Conservation (phyloP, 1,140 invertebrate species). For the Drosophila seguyi region DNA sequence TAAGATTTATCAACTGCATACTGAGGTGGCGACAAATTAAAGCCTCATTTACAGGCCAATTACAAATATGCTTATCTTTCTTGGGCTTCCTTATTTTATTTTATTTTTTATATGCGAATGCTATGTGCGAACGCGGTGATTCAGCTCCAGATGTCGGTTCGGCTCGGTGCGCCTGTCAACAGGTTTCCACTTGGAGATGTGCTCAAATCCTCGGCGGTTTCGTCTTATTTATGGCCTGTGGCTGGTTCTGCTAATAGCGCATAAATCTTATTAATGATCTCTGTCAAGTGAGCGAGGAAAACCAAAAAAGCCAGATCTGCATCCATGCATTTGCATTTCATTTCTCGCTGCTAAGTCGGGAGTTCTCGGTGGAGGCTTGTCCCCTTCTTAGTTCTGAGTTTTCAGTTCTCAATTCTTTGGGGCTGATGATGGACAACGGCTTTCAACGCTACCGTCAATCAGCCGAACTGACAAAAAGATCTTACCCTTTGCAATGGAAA, state of each 20-base stretch:
- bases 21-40: constrained; percentile 20
- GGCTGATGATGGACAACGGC: constrained; percentile 68
- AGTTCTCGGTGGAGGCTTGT: constrained; percentile 9
- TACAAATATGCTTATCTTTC: constrained; percentile 36
- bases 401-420: constrained; percentile 24
- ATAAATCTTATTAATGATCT: constrained; percentile 85
- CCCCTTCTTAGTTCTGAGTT: constrained; percentile 2
- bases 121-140: constrained; percentile 3
- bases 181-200: constrained; percentile 54
- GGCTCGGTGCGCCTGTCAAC: constrained; percentile 40
- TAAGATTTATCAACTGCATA: not conserved
- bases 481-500: constrained; percentile 37
- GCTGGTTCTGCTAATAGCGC: constrained; percentile 79
- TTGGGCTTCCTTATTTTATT: not conserved
- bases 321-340: constrained; percentile 48
- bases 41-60: constrained; percentile 55
- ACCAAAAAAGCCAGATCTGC: constrained; percentile 36
- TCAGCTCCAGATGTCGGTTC: constrained; percentile 29
- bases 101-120: constrained; percentile 9
- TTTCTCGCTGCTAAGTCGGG: constrained; percentile 32
- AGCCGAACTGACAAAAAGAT: constrained; percentile 49
- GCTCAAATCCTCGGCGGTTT: constrained; percentile 49
- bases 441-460: constrained; percentile 76
- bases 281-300: constrained; percentile 70
- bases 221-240: constrained; percentile 75